Base-by-base conservation (phyloP, 2,888 invertebrate species). In the Macrosiphum euphorbiae region DNA sequence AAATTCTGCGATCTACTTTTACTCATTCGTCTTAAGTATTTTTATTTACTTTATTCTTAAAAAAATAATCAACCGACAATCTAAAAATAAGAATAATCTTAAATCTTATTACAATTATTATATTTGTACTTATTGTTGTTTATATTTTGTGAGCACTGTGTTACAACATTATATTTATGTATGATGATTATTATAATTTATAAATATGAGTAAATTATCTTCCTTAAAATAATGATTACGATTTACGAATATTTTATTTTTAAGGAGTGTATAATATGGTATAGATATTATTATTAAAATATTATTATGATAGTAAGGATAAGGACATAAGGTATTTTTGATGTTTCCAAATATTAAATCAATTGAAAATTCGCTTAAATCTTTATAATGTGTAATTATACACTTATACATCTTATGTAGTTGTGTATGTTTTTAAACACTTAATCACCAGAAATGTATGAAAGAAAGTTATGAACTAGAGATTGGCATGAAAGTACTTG, bases 401-500 rank as follows among this genome's bases (percentile, higher is more conserved):
- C 28, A 44, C 26, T 86, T 86, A 44, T 86, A 44, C 28, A 44
- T 44, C 5, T 44, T 26, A 55, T 55, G 11, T n/a, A 52, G 52
- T 55, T 55, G 0, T 55, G 11, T 20, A 26, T 52, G 13, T 84
- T n/a, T 47, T 41, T 52, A 91, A 47, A 58, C 90, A 84, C 90
- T 50, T 52, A 24, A 55, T n/a, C 3, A 44, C 26, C 28, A 84
- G 58, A 44, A 61, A 47, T 41, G 41, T 52, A 84, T 7, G 85
- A 24, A 87, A 92, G 35, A 87, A 87, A 92, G 87, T 92, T 47
- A 61, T 35, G 28, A 61, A 61, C 61, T 92, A 61, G 87, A 16
- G 20, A 28, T 61, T 26, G n/a, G n/a, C 41, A 92, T 50, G 87
- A 87, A 92, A 58, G 92, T 92, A 87, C 87, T 92, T 35, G 61